Base-by-base conservation (phyloP, 2,113 vertebrate genomes). In the Triplophysa tibetana region DNA sequence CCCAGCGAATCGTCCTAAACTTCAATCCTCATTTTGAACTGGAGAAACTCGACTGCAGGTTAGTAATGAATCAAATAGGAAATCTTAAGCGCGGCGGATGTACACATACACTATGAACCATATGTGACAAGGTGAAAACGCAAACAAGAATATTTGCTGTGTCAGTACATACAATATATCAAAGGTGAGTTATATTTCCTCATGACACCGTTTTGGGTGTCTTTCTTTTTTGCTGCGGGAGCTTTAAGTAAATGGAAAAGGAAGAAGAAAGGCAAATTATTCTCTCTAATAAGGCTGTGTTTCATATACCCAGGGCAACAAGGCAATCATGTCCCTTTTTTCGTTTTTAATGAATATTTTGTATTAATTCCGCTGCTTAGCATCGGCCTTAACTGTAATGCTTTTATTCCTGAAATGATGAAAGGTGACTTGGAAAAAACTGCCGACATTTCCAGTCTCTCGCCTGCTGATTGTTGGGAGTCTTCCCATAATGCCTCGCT, bases 1-100 rank as follows among this genome's bases (percentile, higher is more conserved):
- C 95, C 12, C 97, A 99, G 88, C 97, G 97, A 91, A 98, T 99
- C 52, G 95, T 98, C 85, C 95, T 99, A 87, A 99, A 98, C 93
- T 99, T 99, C 90, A 99, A 99, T 91, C 98, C 98, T 2, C 98
- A 99, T 88, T 99, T 99, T n/a, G 98, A 99, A 92, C 96, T 99
- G 0, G 98, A 99, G 90, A 98, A 97, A 61, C 95, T 98, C 0
- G 98, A 99, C 87, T 99, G 98, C 98, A 98, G 98, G 98, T 98
- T 10, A 80, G 82, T 24, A 4, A 52, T 52, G 33, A 52, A 14
- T 4, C 14, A 6, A 38, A 38, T 38, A 52, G 17, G 50, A 52
- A 4, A 17, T 52, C 13, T 52, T 14, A 6, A 52, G 33, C 33
- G 33, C 1, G 33, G 33, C 33, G 43, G 43, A 4, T 45, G 43